These are phyloP conservation scores for Crax fasciolata DNA, from an alignment of 2,797 vertebrate species.

Conservation along the genomic window DNA sequence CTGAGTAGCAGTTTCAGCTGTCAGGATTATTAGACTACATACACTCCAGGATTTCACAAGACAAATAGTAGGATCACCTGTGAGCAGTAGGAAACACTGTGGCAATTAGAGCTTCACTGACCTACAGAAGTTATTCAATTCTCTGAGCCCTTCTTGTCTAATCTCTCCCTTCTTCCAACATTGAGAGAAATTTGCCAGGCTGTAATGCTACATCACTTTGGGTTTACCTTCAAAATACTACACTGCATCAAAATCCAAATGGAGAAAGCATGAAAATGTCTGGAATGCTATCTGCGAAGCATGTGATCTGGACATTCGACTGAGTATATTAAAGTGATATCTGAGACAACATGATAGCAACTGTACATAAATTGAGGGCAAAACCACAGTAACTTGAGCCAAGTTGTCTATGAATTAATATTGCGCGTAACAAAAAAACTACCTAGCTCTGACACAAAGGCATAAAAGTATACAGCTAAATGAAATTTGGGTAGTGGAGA, in stretches of 20 bases:
- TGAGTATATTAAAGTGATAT: neutral
- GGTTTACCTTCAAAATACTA: neutral
- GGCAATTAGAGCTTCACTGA: neutral
- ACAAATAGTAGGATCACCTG: neutral
- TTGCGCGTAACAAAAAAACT: neutral
- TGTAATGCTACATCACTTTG: neutral
- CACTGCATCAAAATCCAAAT: neutral
- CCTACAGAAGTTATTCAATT: neutral
- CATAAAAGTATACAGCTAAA: neutral
- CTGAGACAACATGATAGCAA: neutral
- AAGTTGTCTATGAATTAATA: neutral
- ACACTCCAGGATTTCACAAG: neutral
- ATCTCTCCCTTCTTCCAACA: neutral
- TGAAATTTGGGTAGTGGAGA: neutral
- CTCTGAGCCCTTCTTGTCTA: neutral
- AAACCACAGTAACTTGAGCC: neutral
- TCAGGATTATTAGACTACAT: neutral
- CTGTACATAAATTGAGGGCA: neutral
- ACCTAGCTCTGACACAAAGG: neutral
- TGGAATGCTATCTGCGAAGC: neutral
- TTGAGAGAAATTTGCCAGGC: neutral
- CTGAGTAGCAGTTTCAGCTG: neutral
- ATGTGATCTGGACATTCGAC: neutral
- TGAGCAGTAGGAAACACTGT: neutral
- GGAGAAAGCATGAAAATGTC: neutral